Conservation (phyloP, 2,888 invertebrate genomes). For the Chalcosyrphus nemorum region DNA sequence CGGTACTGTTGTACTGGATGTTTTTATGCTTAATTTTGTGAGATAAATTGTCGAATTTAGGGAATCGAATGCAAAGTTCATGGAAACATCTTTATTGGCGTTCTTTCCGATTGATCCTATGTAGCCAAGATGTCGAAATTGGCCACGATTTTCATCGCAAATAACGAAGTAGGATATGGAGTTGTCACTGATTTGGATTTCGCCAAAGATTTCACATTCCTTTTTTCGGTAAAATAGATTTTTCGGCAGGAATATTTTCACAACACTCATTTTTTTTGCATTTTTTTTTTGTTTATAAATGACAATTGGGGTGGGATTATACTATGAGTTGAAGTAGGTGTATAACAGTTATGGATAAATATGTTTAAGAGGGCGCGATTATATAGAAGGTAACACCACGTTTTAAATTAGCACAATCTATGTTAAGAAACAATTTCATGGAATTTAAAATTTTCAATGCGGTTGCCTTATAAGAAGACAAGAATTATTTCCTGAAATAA, state of each 20-base stretch:
- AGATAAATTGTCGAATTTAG: constrained; percentile 77
- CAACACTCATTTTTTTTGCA: constrained; percentile 63
- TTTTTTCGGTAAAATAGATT: constrained; percentile 77
- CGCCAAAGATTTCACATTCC: constrained; percentile 78
- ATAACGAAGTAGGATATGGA: constrained; percentile 79
- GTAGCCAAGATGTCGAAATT: constrained; percentile 77
- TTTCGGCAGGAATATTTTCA: constrained; percentile 79
- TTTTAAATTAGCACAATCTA: too few relatives aligned
- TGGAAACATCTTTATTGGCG: constrained; percentile 75
- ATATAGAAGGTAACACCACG: too few relatives aligned
- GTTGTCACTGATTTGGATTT: constrained; percentile 79
- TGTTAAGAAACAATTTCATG: too few relatives aligned
- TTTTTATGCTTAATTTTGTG: constrained; percentile 77
- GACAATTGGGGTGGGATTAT: not conserved
- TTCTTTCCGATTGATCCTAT: constrained; percentile 74
- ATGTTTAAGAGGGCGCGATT: not conserved
- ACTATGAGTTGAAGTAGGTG: not conserved
- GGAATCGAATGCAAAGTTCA: constrained; percentile 77
- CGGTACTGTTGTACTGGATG: constrained; percentile 75
- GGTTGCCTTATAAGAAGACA: too few relatives aligned
- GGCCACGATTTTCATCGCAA: constrained; percentile 68
- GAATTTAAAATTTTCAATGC: too few relatives aligned
- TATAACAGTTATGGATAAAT: constrained; percentile 1
- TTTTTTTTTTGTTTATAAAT: too few relatives aligned
- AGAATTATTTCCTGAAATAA: too few relatives aligned